A percentile compares a stretch with the other conserved stretches of the same genome.
Conservation (phyloP, 1,140 invertebrate species). For the Melanaphis sacchari region DNA sequence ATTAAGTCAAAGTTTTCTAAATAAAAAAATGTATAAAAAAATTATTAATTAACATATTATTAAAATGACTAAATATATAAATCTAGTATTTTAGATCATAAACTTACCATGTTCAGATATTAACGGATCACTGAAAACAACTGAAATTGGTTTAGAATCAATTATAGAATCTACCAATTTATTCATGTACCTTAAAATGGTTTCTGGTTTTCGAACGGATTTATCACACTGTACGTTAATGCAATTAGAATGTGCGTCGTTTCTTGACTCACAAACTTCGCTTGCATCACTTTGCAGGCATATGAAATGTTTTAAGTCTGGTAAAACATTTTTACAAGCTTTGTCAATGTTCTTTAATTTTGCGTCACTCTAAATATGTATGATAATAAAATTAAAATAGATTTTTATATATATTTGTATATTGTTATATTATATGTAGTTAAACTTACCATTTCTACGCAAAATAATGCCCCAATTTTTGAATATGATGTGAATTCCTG, state of each 20-base stretch:
- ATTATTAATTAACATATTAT: background rate
- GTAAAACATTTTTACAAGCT: constrained; percentile 22
- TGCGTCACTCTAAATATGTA: background rate
- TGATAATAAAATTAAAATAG: background rate
- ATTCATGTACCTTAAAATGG: background rate
- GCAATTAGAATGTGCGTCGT: background rate
- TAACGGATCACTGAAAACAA: background rate
- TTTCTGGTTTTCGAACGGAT: constrained; percentile 13
- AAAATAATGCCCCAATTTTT: constrained; percentile 31
- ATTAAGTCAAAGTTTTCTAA: background rate
- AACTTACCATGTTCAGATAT: constrained; percentile 10
- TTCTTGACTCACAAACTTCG: constrained; percentile 47
- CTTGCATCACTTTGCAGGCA: constrained; percentile 54
- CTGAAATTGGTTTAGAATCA: background rate
- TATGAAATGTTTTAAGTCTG: constrained; percentile 37
- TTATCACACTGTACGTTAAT: constrained; percentile 45
- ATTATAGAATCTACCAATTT: background rate
- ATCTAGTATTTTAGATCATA: background rate
- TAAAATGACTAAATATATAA: background rate
- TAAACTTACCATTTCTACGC: constrained; percentile 53
- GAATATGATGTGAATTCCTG: constrained; percentile 18
- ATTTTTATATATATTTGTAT: background rate
- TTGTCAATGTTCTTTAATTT: constrained; percentile 35
- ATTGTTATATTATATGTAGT: background rate
- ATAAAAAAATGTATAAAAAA: background rate